phyloP scores from a whole-genome alignment of 2,888 invertebrate species.

The Lasioglossum zephyrum region DNA sequence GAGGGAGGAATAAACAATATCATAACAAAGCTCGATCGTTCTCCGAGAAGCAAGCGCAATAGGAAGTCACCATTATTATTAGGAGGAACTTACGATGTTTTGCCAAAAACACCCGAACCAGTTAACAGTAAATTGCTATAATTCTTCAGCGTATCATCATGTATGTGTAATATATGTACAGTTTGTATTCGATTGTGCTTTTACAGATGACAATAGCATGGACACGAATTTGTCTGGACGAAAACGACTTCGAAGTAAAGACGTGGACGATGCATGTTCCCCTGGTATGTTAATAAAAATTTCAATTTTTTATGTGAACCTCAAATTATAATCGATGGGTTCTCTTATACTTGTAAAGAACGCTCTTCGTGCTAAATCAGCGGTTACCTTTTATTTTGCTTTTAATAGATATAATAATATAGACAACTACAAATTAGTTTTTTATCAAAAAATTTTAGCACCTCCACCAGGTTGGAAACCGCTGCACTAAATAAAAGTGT shows the following conservation, averaged over 20 bases:
- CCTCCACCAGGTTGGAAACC: too few relatives aligned
- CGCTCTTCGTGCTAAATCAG: not conserved
- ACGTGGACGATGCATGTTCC: slow-evolving; percentile 74
- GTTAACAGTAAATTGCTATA: slow-evolving; percentile 51
- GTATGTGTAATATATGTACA: slow-evolving; percentile 29
- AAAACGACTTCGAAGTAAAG: slow-evolving; percentile 77
- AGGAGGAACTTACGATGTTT: slow-evolving; percentile 64
- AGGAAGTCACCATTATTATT: slow-evolving; percentile 60
- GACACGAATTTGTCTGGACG: slow-evolving; percentile 75
- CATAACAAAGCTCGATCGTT: slow-evolving; percentile 78
- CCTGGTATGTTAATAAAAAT: slow-evolving; percentile 73
- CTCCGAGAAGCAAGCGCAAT: slow-evolving; percentile 73
- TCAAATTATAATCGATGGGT: too few relatives aligned
- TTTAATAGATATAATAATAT: too few relatives aligned
- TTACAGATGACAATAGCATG: slow-evolving; percentile 62
- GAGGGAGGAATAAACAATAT: slow-evolving; percentile 70
- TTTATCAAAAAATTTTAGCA: too few relatives aligned
- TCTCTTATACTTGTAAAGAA: not conserved
- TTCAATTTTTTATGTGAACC: not conserved
- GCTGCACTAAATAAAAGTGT: not conserved
- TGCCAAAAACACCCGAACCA: slow-evolving; percentile 68
- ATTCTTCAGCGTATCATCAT: slow-evolving; percentile 12
- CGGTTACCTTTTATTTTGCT: too few relatives aligned
- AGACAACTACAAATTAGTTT: too few relatives aligned
- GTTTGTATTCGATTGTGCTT: slow-evolving; percentile 16